A percentile compares a stretch with the other conserved stretches of the same genome.
Conservation (phyloP, 2,888 invertebrate genomes). For the Lepidocyrtoides sp. region DNA sequence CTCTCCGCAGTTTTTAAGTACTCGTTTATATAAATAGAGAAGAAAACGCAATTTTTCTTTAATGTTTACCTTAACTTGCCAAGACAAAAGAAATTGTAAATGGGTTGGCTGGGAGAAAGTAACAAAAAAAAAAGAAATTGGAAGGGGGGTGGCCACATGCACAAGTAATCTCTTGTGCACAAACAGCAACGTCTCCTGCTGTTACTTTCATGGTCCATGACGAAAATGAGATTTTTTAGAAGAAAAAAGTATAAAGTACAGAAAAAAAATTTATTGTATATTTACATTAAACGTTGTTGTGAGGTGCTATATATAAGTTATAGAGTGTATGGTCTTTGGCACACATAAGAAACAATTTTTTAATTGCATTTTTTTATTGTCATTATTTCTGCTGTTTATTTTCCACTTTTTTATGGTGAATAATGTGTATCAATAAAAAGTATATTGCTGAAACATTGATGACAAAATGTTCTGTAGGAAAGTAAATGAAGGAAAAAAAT, state of each 20-base stretch:
- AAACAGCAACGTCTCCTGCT: constrained; percentile 25
- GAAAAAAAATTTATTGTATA: not conserved
- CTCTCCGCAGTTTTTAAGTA: not conserved
- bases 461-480: not conserved
- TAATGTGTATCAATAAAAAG: constrained; percentile 2
- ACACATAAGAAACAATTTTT: constrained; percentile 2
- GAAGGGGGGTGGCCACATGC: not conserved
- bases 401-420: not conserved
- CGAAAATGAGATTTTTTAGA: constrained; percentile 42
- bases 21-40: not conserved
- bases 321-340: not conserved
- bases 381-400: constrained; percentile 6
- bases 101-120: not conserved
- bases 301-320: not conserved
- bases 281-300: too few relatives aligned
- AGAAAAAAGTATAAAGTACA: not conserved
- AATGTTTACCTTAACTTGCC: constrained; percentile 40
- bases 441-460: constrained; percentile 14
- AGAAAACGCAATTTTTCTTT: constrained; percentile 13
- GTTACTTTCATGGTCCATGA: constrained; percentile 59
- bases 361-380: constrained; percentile 45
- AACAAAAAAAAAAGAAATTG: not conserved
- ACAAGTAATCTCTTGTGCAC: not conserved
- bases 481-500: not conserved
- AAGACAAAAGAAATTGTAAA: constrained; percentile 32